phyloP scores from a whole-genome alignment of 2,113 vertebrate genomes.

The Dendrocopos noguchii region DNA sequence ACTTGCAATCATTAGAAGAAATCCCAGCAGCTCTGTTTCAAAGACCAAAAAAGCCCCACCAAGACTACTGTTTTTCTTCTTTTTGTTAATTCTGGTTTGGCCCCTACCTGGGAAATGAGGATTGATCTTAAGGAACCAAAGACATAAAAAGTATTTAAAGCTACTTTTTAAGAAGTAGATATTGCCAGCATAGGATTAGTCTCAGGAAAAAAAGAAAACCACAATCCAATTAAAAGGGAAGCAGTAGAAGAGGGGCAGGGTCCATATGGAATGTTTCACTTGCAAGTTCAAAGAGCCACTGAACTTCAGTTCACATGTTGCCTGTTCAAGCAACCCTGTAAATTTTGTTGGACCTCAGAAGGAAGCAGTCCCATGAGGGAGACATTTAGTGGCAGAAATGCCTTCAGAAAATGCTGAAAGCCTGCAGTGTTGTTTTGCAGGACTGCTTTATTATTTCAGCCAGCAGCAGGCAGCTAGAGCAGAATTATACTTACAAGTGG shows the following conservation, averaged over 20 bases:
- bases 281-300: neutral
- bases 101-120: neutral
- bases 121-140: neutral
- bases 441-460: neutral
- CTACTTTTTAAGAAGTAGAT: neutral
- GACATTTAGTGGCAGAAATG: neutral
- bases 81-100: neutral
- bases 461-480: neutral
- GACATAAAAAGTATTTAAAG: neutral
- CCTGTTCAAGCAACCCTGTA: neutral
- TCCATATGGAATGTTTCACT: neutral
- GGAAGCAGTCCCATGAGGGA: neutral
- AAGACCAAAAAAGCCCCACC: neutral
- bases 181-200: neutral
- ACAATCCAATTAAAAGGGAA: neutral
- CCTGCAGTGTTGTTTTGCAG: neutral
- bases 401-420: neutral
- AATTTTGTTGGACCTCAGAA: neutral
- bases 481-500: neutral
- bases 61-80: neutral
- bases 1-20: rapidly evolving
- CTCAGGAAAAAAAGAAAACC: neutral
- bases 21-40: neutral
- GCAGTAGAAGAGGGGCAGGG: neutral
- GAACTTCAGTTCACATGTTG: neutral